Conservation (phyloP, 23 tunicate genomes). For the Ascidia mentula region DNA sequence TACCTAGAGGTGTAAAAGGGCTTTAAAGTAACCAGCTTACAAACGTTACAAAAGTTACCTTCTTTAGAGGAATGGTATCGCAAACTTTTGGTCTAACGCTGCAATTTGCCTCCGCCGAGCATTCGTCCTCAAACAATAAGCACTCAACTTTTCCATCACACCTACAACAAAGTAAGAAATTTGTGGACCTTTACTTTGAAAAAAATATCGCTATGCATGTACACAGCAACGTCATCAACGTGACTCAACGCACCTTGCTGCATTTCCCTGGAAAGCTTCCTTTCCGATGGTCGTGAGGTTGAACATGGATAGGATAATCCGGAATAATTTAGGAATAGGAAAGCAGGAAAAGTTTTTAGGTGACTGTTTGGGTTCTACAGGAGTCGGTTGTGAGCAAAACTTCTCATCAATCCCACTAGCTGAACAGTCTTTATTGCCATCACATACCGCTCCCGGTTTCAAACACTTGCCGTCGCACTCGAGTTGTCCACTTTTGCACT, state of each 20-base stretch:
- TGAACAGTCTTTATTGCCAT: slow-evolving; percentile 26
- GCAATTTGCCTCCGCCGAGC: slow-evolving; percentile 30
- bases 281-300: neutral
- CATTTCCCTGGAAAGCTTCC: neutral
- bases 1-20: neutral
- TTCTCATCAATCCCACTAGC: slow-evolving; percentile 23
- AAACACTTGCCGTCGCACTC: slow-evolving; percentile 32
- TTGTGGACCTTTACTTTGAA: too few species aligned
- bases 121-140: slow-evolving; percentile 47
- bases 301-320: neutral
- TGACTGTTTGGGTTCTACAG: neutral
- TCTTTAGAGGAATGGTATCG: neutral
- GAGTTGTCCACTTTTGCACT: slow-evolving; percentile 18
- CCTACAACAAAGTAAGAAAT: neutral
- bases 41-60: too few species aligned
- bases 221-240: neutral
- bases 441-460: neutral
- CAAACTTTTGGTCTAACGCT: neutral
- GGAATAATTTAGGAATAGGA: neutral
- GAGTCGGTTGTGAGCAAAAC: neutral
- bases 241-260: neutral
- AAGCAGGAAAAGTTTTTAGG: neutral
- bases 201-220: too few species aligned
- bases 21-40: too few species aligned
- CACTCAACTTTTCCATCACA: slow-evolving; percentile 41